Evolutionary conservation across 2,888 invertebrate genomes (phyloP).

Genomic region (Drosophila borealis): DNA sequence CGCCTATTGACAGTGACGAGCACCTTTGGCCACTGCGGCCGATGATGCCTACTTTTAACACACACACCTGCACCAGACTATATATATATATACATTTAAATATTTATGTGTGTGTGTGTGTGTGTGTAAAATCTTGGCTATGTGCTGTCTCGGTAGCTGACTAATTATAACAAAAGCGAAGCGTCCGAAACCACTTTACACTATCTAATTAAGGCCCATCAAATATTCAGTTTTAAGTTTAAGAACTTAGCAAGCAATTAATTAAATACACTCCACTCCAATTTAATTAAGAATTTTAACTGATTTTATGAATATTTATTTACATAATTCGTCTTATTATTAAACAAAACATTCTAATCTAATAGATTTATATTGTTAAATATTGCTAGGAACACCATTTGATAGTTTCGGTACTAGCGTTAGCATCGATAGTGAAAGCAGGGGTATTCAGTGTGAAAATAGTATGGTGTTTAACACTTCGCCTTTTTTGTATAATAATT

Average conservation of each 20-base stretch:
- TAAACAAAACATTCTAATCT: constrained; percentile 5
- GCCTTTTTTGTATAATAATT: too few relatives aligned
- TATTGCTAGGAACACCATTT: constrained; percentile 3
- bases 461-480: too few relatives aligned
- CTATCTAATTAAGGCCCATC: background rate
- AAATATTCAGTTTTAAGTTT: constrained; percentile 5
- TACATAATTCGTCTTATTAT: constrained; percentile 6
- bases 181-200: constrained; percentile 2
- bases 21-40: constrained; percentile 42
- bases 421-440: too few relatives aligned
- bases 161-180: constrained; percentile 52
- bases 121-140: constrained; percentile 39
- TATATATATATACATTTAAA: background rate
- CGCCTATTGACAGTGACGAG: constrained; percentile 34
- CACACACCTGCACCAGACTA: background rate
- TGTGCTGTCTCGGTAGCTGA: constrained; percentile 15
- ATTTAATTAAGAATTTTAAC: background rate
- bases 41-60: constrained; percentile 33
- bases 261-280: background rate
- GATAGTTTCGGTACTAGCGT: background rate
- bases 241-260: background rate
- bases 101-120: background rate
- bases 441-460: too few relatives aligned
- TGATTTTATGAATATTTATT: constrained; percentile 10
- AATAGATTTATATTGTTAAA: background rate